A percentile compares a stretch with the other conserved stretches of the same genome.
Conservation (phyloP, 2,797 vertebrate genomes). For the Chloroceryle amazona region DNA sequence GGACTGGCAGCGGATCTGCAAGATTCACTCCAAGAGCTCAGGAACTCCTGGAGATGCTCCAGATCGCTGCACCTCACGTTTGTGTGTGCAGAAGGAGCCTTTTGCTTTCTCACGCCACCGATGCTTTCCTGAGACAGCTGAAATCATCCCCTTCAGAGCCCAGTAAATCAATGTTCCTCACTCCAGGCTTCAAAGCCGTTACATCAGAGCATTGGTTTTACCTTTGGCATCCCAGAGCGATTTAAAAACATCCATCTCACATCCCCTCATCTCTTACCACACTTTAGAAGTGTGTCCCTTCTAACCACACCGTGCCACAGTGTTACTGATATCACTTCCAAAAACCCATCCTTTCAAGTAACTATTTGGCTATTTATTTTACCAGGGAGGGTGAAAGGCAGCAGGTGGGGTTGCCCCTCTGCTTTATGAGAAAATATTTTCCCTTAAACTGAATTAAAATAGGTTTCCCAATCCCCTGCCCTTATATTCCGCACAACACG, state of each 20-base stretch:
- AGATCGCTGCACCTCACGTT: neutral
- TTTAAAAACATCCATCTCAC: neutral
- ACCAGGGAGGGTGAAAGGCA: neutral
- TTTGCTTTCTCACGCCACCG: neutral
- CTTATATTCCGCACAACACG: neutral
- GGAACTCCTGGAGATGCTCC: neutral
- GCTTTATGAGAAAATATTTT: neutral
- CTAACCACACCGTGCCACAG: neutral
- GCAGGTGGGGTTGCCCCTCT: neutral
- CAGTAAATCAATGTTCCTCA: neutral
- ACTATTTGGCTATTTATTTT: neutral
- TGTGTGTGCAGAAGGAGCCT: neutral
- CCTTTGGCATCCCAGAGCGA: neutral
- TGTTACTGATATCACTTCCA: neutral
- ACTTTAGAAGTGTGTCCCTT: fast-evolving
- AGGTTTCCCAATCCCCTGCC: neutral
- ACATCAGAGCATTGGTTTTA: neutral
- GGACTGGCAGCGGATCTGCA: neutral
- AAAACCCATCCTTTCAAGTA: neutral
- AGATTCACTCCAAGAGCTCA: neutral
- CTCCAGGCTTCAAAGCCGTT: neutral
- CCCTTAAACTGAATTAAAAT: neutral
- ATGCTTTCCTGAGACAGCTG: neutral
- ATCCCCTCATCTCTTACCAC: neutral
- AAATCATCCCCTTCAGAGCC: neutral